These are phyloP conservation scores for Lampropteryx suffumata DNA, from an alignment of 2,888 invertebrate genomes.

Conservation along the genomic window DNA sequence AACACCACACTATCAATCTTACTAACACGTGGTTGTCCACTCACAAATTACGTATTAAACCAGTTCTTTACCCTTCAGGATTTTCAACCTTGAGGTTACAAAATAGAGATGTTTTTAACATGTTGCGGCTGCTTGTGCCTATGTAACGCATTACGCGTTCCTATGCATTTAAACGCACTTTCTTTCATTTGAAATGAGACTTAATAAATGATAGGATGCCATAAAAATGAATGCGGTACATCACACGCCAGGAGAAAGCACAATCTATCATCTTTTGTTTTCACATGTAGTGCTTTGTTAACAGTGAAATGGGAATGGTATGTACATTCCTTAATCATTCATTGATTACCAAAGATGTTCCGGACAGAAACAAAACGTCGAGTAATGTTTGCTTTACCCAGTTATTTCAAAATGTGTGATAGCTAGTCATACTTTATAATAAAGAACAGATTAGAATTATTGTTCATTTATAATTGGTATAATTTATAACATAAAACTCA, in stretches of 20 bases:
- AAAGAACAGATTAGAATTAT: no score
- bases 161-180: conserved; percentile 59
- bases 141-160: conserved; percentile 46
- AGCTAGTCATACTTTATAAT: no score
- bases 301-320: conserved; percentile 16
- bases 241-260: conserved; percentile 64
- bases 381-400: no score
- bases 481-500: no score
- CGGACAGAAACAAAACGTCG: no score
- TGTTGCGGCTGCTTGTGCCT: conserved; percentile 2
- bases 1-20: conserved; percentile 46
- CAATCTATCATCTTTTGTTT: conserved; percentile 73
- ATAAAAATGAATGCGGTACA: conserved; percentile 54
- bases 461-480: no score
- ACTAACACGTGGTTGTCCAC: conserved; percentile 41
- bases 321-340: conserved; percentile 16
- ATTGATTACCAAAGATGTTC: conserved; percentile 1
- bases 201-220: conserved; percentile 60
- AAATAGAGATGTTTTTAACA: conserved; percentile 8
- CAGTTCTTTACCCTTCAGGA: background rate
- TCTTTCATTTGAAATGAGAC: conserved; percentile 53
- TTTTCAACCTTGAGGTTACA: conserved; percentile 1
- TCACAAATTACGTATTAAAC: conserved; percentile 31
- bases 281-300: conserved; percentile 45
- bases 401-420: no score